phyloP scores from a whole-genome alignment of 53 echinoderm and acorn worm species.

The Crossaster papposus region DNA sequence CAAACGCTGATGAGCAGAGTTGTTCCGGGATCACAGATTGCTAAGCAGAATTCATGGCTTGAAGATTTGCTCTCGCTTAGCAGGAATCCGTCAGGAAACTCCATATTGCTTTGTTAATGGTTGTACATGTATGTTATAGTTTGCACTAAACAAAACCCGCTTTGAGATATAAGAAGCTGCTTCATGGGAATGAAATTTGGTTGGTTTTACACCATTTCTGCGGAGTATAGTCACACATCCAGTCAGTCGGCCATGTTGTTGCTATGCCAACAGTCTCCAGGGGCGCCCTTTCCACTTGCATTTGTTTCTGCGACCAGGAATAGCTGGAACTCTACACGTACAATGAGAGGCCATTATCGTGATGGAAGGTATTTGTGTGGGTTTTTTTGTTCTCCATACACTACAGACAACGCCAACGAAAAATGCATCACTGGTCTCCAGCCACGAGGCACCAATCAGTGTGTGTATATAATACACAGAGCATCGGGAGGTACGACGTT shows the following conservation, averaged over 20 bases:
- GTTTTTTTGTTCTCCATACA: too few species aligned
- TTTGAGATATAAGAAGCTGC: background rate
- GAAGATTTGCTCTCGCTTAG: too few species aligned
- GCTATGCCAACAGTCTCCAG: background rate
- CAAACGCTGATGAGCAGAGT: too few species aligned
- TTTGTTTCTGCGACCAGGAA: too few species aligned
- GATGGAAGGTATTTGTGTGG: background rate
- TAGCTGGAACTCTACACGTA: background rate
- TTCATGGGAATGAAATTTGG: too few species aligned
- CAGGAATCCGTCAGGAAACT: background rate
- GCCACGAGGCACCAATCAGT: conserved; percentile 4
- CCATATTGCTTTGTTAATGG: background rate
- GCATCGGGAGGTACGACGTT: background rate
- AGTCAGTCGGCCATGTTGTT: background rate
- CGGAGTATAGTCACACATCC: too few species aligned
- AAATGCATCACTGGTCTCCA: background rate
- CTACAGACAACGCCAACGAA: background rate
- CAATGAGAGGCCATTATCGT: background rate
- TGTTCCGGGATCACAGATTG: too few species aligned
- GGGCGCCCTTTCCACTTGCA: conserved; percentile 43
- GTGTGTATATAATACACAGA: background rate
- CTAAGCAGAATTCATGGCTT: too few species aligned
- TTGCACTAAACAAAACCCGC: background rate
- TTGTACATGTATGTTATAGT: background rate
- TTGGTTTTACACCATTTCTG: too few species aligned